phyloP scores from a whole-genome alignment of 2,888 invertebrate species.

The Brachyopa scutellaris region DNA sequence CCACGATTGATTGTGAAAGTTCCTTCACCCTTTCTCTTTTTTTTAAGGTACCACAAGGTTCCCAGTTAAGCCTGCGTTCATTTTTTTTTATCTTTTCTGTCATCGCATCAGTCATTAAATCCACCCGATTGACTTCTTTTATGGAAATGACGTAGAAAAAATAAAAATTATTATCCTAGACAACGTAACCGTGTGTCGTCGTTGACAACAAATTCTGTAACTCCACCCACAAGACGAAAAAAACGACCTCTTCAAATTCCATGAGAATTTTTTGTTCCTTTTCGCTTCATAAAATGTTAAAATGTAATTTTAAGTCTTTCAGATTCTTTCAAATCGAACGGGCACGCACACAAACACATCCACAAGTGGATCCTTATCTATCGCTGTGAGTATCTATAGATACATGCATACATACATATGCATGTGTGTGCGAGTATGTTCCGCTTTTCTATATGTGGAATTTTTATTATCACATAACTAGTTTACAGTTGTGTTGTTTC shows the following conservation, averaged over 20 bases:
- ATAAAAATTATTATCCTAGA: slow-evolving; percentile 42
- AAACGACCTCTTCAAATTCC: not conserved
- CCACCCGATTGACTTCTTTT: slow-evolving; percentile 45
- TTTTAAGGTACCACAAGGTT: too few species aligned
- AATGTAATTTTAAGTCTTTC: slow-evolving; percentile 47
- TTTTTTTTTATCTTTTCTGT: too few species aligned
- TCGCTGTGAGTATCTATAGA: not conserved
- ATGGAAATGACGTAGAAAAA: slow-evolving; percentile 32
- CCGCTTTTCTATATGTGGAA: too few species aligned
- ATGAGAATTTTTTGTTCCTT: slow-evolving; percentile 8
- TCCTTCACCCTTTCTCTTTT: too few species aligned
- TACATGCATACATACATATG: too few species aligned
- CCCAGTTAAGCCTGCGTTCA: too few species aligned
- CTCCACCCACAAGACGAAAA: not conserved
- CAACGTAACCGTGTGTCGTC: slow-evolving; percentile 30
- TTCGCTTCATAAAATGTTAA: slow-evolving; percentile 52
- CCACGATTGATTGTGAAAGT: too few species aligned
- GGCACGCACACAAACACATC: not conserved
- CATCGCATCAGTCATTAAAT: too few species aligned
- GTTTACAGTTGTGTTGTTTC: slow-evolving; percentile 38
- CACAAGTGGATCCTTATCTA: not conserved
- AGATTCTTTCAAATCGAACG: slow-evolving; percentile 18
- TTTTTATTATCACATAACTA: slow-evolving; percentile 56
- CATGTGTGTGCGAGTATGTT: too few species aligned
- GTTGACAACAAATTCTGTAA: slow-evolving; percentile 19